Conservation (phyloP, 2,888 invertebrate genomes). For the Digitonthophagus gazella region DNA sequence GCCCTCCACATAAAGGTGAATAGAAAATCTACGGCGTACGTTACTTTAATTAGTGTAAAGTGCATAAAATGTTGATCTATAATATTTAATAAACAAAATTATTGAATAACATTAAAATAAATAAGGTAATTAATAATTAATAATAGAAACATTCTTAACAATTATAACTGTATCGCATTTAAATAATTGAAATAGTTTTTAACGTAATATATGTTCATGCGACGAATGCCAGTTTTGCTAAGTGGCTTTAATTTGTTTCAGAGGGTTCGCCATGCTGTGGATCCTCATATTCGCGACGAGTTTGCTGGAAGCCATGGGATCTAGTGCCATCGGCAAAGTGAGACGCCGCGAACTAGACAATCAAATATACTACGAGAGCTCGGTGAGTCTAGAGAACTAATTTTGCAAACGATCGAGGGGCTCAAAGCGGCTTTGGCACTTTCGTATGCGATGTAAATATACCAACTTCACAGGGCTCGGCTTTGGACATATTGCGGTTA, state of each 20-base stretch:
- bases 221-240: not conserved
- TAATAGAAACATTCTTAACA: too few relatives aligned
- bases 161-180: not conserved
- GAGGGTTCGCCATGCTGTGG: slow-evolving; percentile 6
- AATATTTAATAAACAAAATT: not conserved
- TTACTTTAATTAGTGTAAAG: not conserved
- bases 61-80: not conserved
- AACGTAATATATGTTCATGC: not conserved
- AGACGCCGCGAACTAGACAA: slow-evolving; percentile 16
- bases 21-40: too few relatives aligned
- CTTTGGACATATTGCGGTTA: not conserved
- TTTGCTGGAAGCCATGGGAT: not conserved
- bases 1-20: too few relatives aligned
- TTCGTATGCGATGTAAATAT: not conserved
- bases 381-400: slow-evolving; percentile 12
- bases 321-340: slow-evolving; percentile 11
- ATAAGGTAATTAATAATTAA: too few relatives aligned
- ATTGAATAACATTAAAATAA: not conserved
- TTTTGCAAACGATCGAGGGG: not conserved
- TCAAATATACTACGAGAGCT: slow-evolving; percentile 18
- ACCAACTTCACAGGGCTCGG: not conserved
- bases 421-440: not conserved
- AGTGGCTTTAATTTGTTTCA: not conserved
- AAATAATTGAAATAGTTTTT: not conserved
- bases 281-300: not conserved